Evolutionary conservation across 1,140 invertebrate species (phyloP).

Genomic region (Pseudomyrmex cubaensis): DNA sequence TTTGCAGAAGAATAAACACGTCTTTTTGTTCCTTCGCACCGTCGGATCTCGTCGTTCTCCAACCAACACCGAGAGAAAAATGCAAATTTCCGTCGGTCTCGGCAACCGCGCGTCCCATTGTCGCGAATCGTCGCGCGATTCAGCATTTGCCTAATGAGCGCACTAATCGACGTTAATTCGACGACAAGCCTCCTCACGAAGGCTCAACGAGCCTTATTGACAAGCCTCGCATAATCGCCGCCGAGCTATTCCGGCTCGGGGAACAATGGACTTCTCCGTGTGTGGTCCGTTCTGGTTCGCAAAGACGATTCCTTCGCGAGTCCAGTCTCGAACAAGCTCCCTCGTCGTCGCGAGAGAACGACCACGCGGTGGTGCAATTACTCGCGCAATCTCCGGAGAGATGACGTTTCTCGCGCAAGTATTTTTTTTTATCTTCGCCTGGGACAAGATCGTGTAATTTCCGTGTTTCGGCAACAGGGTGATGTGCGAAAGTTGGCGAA

Average conservation of each 20-base stretch:
- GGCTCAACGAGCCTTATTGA: slow-evolving; percentile 78
- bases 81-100: slow-evolving; percentile 53
- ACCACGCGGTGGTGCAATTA: slow-evolving; percentile 14
- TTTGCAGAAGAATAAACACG: not conserved
- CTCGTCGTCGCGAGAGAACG: slow-evolving; percentile 11
- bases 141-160: slow-evolving; percentile 82
- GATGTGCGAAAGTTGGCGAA: not conserved
- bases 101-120: not conserved
- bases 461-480: not conserved
- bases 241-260: not conserved
- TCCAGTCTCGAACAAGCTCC: not conserved
- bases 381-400: slow-evolving; percentile 8
- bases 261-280: slow-evolving; percentile 45
- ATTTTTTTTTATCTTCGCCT: slow-evolving; percentile 60
- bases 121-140: slow-evolving; percentile 69
- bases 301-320: slow-evolving; percentile 8
- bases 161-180: slow-evolving; percentile 83
- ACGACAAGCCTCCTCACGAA: slow-evolving; percentile 71
- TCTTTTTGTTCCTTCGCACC: not conserved
- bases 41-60: not conserved
- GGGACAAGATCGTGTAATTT: slow-evolving; percentile 58
- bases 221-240: slow-evolving; percentile 41
- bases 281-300: slow-evolving; percentile 30
- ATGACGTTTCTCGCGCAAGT: slow-evolving; percentile 67
- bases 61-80: not conserved